Conservation (phyloP, 2,113 vertebrate genomes). For the Butastur rufipennis region DNA sequence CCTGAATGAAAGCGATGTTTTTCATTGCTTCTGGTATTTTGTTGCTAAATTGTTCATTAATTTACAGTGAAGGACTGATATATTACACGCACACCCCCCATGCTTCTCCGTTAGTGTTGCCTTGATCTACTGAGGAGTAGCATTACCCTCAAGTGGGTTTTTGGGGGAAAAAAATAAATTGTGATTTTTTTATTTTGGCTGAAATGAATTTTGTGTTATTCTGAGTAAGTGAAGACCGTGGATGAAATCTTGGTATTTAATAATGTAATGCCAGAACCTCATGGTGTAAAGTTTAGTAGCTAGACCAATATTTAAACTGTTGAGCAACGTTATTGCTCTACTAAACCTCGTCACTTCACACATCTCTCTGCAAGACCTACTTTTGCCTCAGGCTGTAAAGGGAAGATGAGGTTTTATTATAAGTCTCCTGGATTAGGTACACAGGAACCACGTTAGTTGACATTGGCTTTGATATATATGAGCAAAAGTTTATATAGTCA, state of each 20-base stretch:
- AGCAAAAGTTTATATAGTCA: constrained; percentile 14
- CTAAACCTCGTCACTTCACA: not conserved
- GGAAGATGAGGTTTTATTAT: constrained; percentile 32
- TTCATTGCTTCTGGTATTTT: not conserved
- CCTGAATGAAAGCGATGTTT: not conserved
- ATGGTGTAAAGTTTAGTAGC: not conserved
- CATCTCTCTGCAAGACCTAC: not conserved
- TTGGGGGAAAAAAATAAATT: not conserved
- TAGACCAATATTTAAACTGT: constrained; percentile 21
- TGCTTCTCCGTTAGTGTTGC: not conserved
- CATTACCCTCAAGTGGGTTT: not conserved
- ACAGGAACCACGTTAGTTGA: not conserved
- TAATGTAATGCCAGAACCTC: not conserved
- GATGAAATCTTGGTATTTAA: not conserved
- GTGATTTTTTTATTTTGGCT: not conserved
- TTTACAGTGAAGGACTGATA: not conserved
- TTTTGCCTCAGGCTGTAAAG: constrained; percentile 14
- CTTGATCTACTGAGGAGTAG: not conserved
- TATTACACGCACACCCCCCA: not conserved
- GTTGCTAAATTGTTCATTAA: not conserved
- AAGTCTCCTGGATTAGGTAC: constrained; percentile 23
- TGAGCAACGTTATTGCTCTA: not conserved
- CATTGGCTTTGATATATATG: constrained; percentile 11
- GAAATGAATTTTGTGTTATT: not conserved
- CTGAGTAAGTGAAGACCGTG: not conserved